Percentiles rank a stretch among this genome's conserved stretches.
Conservation (phyloP, 2,797 vertebrate genomes). For the Gallinago solitaria region DNA sequence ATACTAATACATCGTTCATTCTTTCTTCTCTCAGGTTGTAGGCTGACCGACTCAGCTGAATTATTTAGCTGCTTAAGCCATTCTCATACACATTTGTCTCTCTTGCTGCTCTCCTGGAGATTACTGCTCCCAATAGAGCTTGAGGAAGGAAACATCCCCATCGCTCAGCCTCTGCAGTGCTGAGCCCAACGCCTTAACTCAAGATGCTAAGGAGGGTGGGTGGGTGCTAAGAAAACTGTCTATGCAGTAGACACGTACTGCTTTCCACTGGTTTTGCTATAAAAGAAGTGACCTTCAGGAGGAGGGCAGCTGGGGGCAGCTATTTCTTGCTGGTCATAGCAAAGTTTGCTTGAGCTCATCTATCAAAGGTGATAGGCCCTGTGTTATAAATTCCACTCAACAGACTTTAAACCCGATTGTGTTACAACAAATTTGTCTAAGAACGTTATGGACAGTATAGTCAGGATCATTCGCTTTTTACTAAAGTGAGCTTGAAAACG, state of each 20-base stretch:
- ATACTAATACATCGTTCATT: not conserved
- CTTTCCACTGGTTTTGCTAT: not conserved
- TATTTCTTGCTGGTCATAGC: not conserved
- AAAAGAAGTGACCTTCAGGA: not conserved
- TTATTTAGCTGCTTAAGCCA: not conserved
- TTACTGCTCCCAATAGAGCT: not conserved
- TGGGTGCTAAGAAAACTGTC: not conserved
- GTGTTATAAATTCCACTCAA: slow-evolving; percentile 4
- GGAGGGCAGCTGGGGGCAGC: not conserved
- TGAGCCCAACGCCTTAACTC: not conserved
- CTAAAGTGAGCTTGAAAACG: not conserved
- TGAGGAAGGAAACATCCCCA: not conserved
- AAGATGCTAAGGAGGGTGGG: not conserved
- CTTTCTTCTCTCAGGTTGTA: not conserved
- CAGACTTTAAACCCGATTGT: not conserved
- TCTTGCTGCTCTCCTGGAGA: not conserved
- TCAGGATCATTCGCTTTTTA: not conserved
- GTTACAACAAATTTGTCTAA: not conserved
- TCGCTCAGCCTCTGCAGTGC: not conserved
- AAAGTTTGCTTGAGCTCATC: slow-evolving; percentile 24
- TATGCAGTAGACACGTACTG: not conserved
- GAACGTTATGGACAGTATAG: not conserved
- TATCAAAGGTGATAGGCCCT: slow-evolving; percentile 6
- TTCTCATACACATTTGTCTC: not conserved
- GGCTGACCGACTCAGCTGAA: not conserved